A percentile compares a stretch with the other conserved stretches of the same genome.
These are phyloP conservation scores for Aselliscus stoliczkanus DNA, from an alignment of 2,797 vertebrate genomes.

Conservation along the genomic window DNA sequence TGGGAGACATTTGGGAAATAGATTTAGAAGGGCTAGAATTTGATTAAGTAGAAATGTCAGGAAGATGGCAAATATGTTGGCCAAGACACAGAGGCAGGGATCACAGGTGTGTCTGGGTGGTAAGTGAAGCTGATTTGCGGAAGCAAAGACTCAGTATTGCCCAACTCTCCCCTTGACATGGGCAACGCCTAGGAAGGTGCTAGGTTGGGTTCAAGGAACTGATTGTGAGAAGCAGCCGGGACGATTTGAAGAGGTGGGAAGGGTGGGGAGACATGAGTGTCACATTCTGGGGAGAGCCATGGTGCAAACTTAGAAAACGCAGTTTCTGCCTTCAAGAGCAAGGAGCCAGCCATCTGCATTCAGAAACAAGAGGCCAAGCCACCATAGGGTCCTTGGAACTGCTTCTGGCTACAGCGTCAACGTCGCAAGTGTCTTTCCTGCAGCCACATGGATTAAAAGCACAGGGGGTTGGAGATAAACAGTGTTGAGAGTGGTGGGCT, in stretches of 20 bases:
- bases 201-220: not conserved
- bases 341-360: not conserved
- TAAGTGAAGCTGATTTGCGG: not conserved
- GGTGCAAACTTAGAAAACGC: not conserved
- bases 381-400: not conserved
- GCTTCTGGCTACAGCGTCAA: not conserved
- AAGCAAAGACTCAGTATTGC: not conserved
- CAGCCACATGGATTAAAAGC: not conserved
- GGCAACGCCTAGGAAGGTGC: not conserved
- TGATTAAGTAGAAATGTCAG: not conserved
- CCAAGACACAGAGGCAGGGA: not conserved
- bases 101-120: not conserved
- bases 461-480: accelerated
- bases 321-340: not conserved
- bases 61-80: not conserved
- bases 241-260: not conserved
- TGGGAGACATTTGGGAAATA: not conserved
- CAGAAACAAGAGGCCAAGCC: not conserved
- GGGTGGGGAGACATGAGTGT: not conserved
- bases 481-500: not conserved
- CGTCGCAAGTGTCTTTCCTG: not conserved
- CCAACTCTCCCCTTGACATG: not conserved
- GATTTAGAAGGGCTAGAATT: not conserved
- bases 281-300: not conserved
- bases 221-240: not conserved